These are phyloP conservation scores for Congeria kusceri DNA, from an alignment of 2,888 invertebrate genomes.

Conservation along the genomic window DNA sequence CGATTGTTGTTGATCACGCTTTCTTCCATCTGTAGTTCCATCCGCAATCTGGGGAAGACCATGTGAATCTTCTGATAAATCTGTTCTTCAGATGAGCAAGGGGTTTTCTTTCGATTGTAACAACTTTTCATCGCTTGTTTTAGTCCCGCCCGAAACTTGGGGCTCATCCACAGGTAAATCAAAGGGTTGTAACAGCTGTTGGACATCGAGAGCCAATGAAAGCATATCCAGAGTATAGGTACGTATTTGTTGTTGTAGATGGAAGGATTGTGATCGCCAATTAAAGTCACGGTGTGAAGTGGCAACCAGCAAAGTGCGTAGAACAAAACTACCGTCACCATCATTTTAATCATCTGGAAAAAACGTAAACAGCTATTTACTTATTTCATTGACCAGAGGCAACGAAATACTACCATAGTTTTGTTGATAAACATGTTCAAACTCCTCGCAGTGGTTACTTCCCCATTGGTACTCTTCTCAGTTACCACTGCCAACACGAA, in stretches of 20 bases:
- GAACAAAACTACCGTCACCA: slow-evolving; percentile 74
- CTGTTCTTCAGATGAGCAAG: slow-evolving; percentile 63
- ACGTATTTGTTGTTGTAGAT: slow-evolving; percentile 69
- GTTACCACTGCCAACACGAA: too few species aligned
- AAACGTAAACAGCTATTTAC: too few species aligned
- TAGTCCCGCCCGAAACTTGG: slow-evolving; percentile 72
- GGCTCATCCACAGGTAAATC: slow-evolving; percentile 74
- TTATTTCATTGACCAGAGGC: too few species aligned
- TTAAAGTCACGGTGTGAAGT: slow-evolving; percentile 67
- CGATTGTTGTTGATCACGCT: slow-evolving; percentile 11
- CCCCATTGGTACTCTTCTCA: too few species aligned
- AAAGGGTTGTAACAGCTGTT: slow-evolving; percentile 74
- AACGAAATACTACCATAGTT: too few species aligned
- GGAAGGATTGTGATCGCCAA: slow-evolving; percentile 66
- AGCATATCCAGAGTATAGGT: slow-evolving; percentile 70
- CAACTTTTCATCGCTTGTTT: slow-evolving; percentile 64
- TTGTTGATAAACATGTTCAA: too few species aligned
- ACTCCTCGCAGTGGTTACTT: too few species aligned
- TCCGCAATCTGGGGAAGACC: slow-evolving; percentile 40
- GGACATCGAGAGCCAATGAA: slow-evolving; percentile 75
- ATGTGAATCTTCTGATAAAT: slow-evolving; percentile 52
- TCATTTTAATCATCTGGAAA: slow-evolving; percentile 74
- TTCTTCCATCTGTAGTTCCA: slow-evolving; percentile 30
- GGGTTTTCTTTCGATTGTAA: slow-evolving; percentile 44
- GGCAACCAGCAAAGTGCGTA: slow-evolving; percentile 76